Evolutionary conservation across 35 echinoderm and acorn worm genomes (phyloP).

Genomic region (Diadema setosum): DNA sequence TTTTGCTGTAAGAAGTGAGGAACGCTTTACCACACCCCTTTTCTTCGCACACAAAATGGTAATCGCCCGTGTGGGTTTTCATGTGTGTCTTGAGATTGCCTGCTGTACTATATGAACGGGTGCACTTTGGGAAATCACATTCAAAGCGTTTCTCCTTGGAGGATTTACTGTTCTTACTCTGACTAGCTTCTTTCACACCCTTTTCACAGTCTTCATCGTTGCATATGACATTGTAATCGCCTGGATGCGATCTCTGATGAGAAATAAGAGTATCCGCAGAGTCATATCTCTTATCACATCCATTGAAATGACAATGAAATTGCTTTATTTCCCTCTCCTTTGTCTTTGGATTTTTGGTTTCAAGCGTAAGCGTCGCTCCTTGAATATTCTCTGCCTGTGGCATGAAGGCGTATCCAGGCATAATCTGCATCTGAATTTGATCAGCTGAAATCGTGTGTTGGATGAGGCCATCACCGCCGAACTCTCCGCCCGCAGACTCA

Average conservation of each 20-base stretch:
- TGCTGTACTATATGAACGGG: slow-evolving; percentile 81
- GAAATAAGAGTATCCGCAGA: not conserved
- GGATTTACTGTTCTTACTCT: slow-evolving; percentile 29
- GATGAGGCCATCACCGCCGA: slow-evolving; percentile 71
- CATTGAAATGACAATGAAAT: slow-evolving; percentile 78
- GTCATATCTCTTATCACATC: slow-evolving; percentile 29
- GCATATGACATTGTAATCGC: not conserved
- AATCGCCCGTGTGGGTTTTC: slow-evolving; percentile 96
- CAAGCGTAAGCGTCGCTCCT: slow-evolving; percentile 83
- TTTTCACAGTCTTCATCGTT: not conserved
- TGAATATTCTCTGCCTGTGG: slow-evolving; percentile 69
- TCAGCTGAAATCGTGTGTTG: slow-evolving; percentile 86
- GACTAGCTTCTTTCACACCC: not conserved
- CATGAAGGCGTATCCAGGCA: slow-evolving; percentile 73
- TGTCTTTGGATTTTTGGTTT: slow-evolving; percentile 79
- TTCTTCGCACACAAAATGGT: slow-evolving; percentile 88
- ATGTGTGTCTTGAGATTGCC: slow-evolving; percentile 96
- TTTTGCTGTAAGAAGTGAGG: slow-evolving; percentile 93
- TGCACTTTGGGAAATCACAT: slow-evolving; percentile 42
- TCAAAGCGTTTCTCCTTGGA: slow-evolving; percentile 63
- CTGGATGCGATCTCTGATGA: not conserved
- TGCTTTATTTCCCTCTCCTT: slow-evolving; percentile 79
- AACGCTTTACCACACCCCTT: slow-evolving; percentile 97
- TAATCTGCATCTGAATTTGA: slow-evolving; percentile 99
- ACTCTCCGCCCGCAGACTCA: not conserved